Conservation (phyloP, 2,888 invertebrate genomes). For the Aplocera efformata region DNA sequence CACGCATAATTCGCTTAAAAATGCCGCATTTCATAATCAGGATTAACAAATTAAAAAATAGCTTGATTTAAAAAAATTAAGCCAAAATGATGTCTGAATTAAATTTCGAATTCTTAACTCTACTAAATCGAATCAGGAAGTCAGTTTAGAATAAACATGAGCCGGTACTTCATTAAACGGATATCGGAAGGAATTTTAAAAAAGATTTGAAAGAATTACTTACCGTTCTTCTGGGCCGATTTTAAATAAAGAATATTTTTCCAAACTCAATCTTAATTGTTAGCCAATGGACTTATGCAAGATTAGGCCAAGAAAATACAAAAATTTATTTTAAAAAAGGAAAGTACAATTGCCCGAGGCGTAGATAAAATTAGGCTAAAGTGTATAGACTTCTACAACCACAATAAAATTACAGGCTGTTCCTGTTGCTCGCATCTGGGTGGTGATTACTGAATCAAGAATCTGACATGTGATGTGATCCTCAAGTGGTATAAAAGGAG, state of each 20-base stretch:
- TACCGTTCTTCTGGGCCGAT: conserved; percentile 55
- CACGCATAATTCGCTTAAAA: too few species aligned
- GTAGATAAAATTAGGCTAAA: too few species aligned
- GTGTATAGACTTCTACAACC: too few species aligned
- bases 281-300: conserved; percentile 39
- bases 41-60: too few species aligned
- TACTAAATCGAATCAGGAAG: conserved; percentile 57
- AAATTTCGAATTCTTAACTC: conserved; percentile 49
- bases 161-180: conserved; percentile 66
- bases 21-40: too few species aligned
- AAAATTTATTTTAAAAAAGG: conserved; percentile 2
- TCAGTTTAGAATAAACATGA: conserved; percentile 61
- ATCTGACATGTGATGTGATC: too few species aligned
- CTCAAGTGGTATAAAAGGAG: too few species aligned
- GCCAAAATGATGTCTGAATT: conserved; percentile 48
- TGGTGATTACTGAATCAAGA: too few species aligned
- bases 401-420: too few species aligned
- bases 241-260: conserved; percentile 64
- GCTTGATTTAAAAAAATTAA: conserved; percentile 39
- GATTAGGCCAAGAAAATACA: conserved; percentile 36
- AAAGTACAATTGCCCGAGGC: too few species aligned
- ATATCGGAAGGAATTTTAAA: conserved; percentile 60
- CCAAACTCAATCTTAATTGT: conserved; percentile 72
- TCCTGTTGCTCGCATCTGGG: too few species aligned
- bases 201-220: conserved; percentile 75